Base-by-base conservation (phyloP, 2,797 vertebrate genomes). In the Myotis daubentonii region DNA sequence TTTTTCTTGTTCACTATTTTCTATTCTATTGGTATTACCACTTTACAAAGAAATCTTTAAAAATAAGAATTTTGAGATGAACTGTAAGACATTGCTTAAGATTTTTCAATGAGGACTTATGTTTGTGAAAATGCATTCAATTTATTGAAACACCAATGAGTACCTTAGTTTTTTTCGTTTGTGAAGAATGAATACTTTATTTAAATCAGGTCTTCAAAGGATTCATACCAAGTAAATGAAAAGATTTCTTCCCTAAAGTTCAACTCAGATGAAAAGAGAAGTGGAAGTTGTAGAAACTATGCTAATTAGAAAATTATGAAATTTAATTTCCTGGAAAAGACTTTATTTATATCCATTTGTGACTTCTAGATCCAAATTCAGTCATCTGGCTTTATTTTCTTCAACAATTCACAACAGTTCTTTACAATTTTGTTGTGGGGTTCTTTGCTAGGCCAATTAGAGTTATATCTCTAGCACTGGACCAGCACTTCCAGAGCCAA, bases 71-170 rank as follows among this genome's bases (percentile, higher is more conserved):
- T 44, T 66, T 82, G 66, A 51, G 44, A 74, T 74, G 41, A 79
- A 91, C 8, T 57, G 10, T 57, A 94, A 74, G 65, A 79, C 33
- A 6, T 41, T 70, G 0, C 83, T 95, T 78, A 89, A 89, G 91
- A 82, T 20, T 97, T 97, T 91, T 89, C 83, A 94, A 7, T 97
- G 72, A 94, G 72, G 78, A 79, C 62, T 93, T 15, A 95, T 91
- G 62, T 60, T 68, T 91, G 65, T 79, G 33, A 94, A 41, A 38
- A 95, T 71, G 75, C 66, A 5, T 90, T 86, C 93, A 89, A 70
- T 79, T 89, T 89, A 75, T 36, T 95, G 57, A 87, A 88, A 15
- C n/a, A 66, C 15, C 68, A 72, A 72, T 75, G n/a, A 75, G 38
- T 53, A 55, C 74, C 74, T 90, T 87, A 33, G 20, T 75, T 65